Base-by-base conservation (phyloP, 2,888 invertebrate genomes). In the Drosophila algonquin region DNA sequence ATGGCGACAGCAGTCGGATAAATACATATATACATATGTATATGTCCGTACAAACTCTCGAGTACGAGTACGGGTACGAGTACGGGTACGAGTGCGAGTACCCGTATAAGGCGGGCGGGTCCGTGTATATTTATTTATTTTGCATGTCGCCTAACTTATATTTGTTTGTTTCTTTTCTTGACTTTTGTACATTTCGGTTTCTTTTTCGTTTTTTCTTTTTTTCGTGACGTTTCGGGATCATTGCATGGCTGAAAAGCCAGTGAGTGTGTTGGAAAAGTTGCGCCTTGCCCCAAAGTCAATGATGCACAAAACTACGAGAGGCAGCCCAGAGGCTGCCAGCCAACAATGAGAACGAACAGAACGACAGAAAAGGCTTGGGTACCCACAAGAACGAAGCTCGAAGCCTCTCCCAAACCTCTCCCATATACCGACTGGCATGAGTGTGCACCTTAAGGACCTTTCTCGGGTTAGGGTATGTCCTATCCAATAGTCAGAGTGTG, bases 301-400 rank as follows among this genome's bases (percentile, higher is more conserved):
- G 76, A 69, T 73, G 75, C 73, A 75, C 64, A 73, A 75, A 73
- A 75, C 69, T 60, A 63, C 72, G 52, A 65, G 63, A 44, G 61
- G 24, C 32, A 52, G 24, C 35, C 48, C 24, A 5, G 24, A 24
- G 24, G 24, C 24, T 24, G 51, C 61, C 47, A 47, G 57, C 58
- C 58, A 71, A 65, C 55, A 63, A 53, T 48, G 60, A 58, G 27
- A 18, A 1, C 18, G 24, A 59, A 40, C 56, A 24, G 24, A n/a
- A 9, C 32, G 50, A 8, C 14, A 3, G 10, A 14, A n/a, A n/a
- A 18, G 14, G 52, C 32, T 32, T 3, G 7, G 8, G 3, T 9
- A 3, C 32, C 2, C 51, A 21, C 10, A 16, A 44, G n/a, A 12
- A 35, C 40, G 40, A 40, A 40, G 2, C n/a, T 7, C 40, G 3